Base-by-base conservation (phyloP, 2,113 vertebrate species). In the Onychostoma macrolepis region DNA sequence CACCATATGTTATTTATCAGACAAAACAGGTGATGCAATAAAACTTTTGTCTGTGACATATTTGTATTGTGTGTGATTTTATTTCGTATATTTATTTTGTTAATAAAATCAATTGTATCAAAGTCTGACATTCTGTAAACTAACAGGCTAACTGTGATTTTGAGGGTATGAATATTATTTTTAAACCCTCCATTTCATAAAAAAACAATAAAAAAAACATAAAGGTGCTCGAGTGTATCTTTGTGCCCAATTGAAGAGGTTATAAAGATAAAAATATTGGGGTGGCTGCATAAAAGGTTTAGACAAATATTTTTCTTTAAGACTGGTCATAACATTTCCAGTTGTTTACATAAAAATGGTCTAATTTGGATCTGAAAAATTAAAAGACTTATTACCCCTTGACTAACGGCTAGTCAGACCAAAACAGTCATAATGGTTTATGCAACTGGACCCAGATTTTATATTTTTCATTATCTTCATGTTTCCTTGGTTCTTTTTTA, bases 21-120 rank as follows among this genome's bases (percentile, higher is more conserved):
- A 76, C 50, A 65, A 81, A 81, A 63, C 56, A 80, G 56, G 58
- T 81, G 79, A 81, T 65, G 79, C 38, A 65, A 65, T 58, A n/a
- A n/a, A n/a, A 12, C 26, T 19, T 63, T 63, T 21, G 4, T 81
- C 2, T 41, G 45, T 50, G 12, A 6, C 2, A 43, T 19, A 19
- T 30, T 43, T 80, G 4, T 28, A 36, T 41, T 21, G 33, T 72
- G 65, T 36, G 19, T 79, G 19, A 36, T 78, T 56, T 33, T 36
- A 43, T 43, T 74, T 26, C 19, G 21, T 72, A 2, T 72, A 75
- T 26, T 75, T 8, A 41, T 12, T 43, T 13, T 24, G 10, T 26
- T 26, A 45, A 74, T 3, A 11, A 43, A 74, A 26, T 45, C 41
- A 75, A 12, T 12, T 17, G 12, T 26, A 7, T 75, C 38, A 45